These are phyloP conservation scores for Calliopum simillimum DNA, from an alignment of 2,888 invertebrate species.

Conservation along the genomic window DNA sequence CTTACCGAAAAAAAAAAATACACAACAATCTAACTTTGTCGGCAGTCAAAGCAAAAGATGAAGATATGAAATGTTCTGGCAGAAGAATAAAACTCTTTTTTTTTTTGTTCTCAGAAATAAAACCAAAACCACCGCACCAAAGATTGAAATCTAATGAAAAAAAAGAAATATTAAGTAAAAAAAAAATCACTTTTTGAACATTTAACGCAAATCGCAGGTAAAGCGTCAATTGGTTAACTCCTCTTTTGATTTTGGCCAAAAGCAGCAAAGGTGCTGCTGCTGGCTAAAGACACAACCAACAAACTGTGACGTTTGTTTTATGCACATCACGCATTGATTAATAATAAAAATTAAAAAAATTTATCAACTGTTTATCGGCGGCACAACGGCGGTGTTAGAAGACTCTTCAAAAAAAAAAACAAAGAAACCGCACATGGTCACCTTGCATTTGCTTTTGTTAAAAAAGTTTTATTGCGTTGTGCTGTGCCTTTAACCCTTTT, in stretches of 20 bases:
- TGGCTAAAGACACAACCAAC: background rate
- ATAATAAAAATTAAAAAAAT: slow-evolving; percentile 49
- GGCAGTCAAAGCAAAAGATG: no score
- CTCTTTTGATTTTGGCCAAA: slow-evolving; percentile 15
- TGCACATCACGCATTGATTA: slow-evolving; percentile 55
- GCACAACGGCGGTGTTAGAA: background rate
- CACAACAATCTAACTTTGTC: no score
- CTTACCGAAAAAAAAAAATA: no score
- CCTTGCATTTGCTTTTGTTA: no score
- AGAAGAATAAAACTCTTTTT: background rate
- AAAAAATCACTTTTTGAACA: background rate
- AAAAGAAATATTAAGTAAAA: background rate
- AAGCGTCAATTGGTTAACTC: slow-evolving; percentile 27
- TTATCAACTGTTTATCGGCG: slow-evolving; percentile 29
- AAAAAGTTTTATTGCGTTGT: no score
- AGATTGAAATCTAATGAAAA: slow-evolving; percentile 16
- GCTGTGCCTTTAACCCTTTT: no score
- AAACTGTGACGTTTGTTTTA: slow-evolving; percentile 25
- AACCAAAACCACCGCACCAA: background rate
- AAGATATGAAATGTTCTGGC: no score
- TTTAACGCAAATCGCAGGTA: background rate
- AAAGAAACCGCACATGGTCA: no score
- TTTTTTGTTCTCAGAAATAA: background rate
- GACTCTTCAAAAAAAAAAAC: no score
- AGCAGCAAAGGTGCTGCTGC: background rate